Conservation (phyloP, 1,140 invertebrate species). For the Drosophila saltans region DNA sequence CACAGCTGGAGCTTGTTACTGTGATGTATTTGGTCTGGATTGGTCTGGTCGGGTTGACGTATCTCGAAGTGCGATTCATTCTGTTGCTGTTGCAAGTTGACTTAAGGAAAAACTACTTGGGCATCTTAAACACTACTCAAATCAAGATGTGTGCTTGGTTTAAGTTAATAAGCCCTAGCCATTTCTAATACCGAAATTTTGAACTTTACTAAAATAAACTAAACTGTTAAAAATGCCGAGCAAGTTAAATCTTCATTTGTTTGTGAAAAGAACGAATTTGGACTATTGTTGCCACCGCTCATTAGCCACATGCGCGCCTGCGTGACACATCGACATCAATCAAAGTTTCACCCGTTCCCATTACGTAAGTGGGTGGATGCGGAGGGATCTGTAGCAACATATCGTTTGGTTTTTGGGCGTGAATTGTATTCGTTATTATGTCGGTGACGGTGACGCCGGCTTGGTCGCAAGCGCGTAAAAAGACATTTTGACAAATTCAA, state of each 20-base stretch:
- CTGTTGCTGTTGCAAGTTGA: slow-evolving; percentile 22
- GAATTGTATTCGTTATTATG: slow-evolving; percentile 36
- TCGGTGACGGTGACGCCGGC: slow-evolving; percentile 44
- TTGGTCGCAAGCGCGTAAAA: slow-evolving; percentile 66
- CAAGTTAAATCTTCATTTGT: neutral
- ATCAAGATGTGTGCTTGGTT: no score
- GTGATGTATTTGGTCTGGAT: slow-evolving; percentile 79
- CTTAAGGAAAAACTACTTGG: neutral
- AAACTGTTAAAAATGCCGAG: neutral
- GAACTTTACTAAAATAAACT: neutral
- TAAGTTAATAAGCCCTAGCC: no score
- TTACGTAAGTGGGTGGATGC: slow-evolving; percentile 38
- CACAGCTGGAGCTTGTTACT: slow-evolving; percentile 82
- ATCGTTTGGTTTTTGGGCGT: slow-evolving; percentile 40
- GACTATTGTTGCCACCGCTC: slow-evolving; percentile 52
- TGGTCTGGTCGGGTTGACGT: slow-evolving; percentile 69
- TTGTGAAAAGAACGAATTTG: neutral
- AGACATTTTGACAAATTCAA: slow-evolving; percentile 83
- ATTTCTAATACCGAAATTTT: no score
- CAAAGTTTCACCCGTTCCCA: slow-evolving; percentile 80
- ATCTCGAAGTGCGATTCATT: slow-evolving; percentile 28
- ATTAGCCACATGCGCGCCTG: slow-evolving; percentile 83
- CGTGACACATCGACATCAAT: slow-evolving; percentile 83
- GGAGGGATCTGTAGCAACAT: slow-evolving; percentile 13
- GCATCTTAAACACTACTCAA: no score